phyloP scores from a whole-genome alignment of 1,140 invertebrate genomes.

The Formica exsecta region DNA sequence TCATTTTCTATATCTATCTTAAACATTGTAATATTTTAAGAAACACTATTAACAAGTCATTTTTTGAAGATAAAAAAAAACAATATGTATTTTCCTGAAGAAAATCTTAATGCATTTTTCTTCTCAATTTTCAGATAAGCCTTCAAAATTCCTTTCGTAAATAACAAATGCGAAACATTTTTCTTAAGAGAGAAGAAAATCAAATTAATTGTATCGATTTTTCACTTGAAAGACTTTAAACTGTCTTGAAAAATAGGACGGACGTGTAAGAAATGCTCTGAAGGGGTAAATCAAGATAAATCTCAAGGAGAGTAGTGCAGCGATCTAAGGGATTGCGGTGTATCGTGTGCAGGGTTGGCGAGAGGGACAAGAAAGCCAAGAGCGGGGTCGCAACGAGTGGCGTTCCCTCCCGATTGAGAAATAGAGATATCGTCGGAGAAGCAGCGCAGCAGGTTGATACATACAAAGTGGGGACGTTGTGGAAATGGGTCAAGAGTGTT shows the following conservation, averaged over 20 bases:
- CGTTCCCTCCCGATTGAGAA: conserved; percentile 56
- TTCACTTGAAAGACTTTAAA: conserved; percentile 34
- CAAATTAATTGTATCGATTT: conserved; percentile 17
- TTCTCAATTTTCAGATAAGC: neutral
- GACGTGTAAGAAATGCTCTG: neutral
- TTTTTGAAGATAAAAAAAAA: neutral
- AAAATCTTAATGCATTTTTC: neutral
- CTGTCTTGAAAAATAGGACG: conserved; percentile 23
- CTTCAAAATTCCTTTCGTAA: neutral
- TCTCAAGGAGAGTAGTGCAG: neutral
- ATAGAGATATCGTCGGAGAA: conserved; percentile 53
- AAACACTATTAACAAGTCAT: neutral
- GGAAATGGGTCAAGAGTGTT: conserved; percentile 73
- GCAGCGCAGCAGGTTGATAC: conserved; percentile 66
- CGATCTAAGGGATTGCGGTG: conserved; percentile 7
- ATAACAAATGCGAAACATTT: neutral
- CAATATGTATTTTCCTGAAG: neutral
- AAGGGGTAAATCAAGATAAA: conserved; percentile 47
- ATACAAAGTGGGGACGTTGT: conserved; percentile 67
- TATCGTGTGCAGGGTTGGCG: neutral
- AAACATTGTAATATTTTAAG: conserved; percentile 19
- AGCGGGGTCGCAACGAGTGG: conserved; percentile 43
- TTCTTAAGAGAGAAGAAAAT: neutral
- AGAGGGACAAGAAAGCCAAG: conserved; percentile 23
- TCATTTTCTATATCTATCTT: neutral